Evolutionary conservation across 30 jellyfish, hydroid and myxozoan genomes (phyloP).

Genomic region (Sanderia malayensis): DNA sequence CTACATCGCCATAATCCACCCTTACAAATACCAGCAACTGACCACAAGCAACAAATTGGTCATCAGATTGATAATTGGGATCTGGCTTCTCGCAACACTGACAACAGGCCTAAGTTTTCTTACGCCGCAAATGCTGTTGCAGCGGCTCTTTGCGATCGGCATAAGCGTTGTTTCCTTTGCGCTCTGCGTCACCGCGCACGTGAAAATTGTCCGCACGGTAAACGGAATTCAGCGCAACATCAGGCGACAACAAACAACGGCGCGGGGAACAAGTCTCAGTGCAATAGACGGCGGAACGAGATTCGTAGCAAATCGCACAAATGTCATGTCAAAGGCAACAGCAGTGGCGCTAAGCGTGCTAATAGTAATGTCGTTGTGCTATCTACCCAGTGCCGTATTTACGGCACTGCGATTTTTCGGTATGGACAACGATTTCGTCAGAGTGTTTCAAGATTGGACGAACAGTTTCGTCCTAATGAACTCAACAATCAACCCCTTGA

Average conservation of each 20-base stretch:
- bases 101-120: constrained; percentile 11
- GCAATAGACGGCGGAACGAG: background rate
- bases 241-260: background rate
- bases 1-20: background rate
- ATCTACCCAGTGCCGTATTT: background rate
- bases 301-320: background rate
- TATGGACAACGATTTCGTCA: background rate
- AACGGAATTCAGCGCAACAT: background rate
- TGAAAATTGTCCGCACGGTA: background rate
- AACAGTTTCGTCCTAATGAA: background rate
- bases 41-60: background rate
- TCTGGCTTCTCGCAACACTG: constrained; percentile 5
- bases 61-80: background rate
- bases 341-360: background rate
- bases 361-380: background rate
- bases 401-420: background rate
- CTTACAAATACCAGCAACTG: background rate
- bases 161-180: background rate
- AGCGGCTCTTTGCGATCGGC: background rate
- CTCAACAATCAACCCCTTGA: background rate
- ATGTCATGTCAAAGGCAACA: background rate
- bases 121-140: constrained; percentile 3
- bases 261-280: no score
- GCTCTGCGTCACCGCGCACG: background rate
- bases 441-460: background rate